phyloP scores from a whole-genome alignment of 1,140 invertebrate genomes.

The Dryas iulia region DNA sequence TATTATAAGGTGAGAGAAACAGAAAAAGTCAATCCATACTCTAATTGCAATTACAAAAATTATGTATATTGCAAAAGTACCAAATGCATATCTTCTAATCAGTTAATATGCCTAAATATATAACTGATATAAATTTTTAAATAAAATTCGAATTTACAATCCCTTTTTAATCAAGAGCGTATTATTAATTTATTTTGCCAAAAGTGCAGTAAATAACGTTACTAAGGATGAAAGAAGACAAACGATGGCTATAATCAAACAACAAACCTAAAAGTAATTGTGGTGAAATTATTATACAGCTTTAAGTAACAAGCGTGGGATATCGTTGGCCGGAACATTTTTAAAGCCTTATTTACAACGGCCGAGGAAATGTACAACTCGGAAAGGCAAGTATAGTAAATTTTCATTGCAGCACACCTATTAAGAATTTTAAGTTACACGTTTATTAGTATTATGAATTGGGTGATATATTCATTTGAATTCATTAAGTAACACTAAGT shows the following conservation, averaged over 20 bases:
- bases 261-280: constrained; percentile 8
- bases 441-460: constrained; percentile 1
- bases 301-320: constrained; percentile 5
- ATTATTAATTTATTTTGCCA: too few relatives aligned
- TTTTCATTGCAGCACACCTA: background rate
- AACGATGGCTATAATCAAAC: background rate
- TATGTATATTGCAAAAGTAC: too few relatives aligned
- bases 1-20: too few relatives aligned
- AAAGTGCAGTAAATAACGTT: too few relatives aligned
- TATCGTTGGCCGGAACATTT: background rate
- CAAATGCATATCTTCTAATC: too few relatives aligned
- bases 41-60: too few relatives aligned
- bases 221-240: background rate
- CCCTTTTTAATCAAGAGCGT: too few relatives aligned
- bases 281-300: background rate
- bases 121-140: too few relatives aligned
- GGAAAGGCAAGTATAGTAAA: background rate
- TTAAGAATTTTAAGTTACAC: constrained; percentile 5
- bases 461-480: background rate
- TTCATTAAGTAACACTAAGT: background rate
- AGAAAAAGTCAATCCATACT: too few relatives aligned
- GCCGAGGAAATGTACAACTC: constrained; percentile 1
- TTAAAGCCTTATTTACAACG: constrained; percentile 10
- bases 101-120: too few relatives aligned
- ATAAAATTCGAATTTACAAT: too few relatives aligned